Evolutionary conservation across 2,797 vertebrate genomes (phyloP), one percentile per base, ranked within the genome.

Genomic region (Sebastes diploproa): DNA sequence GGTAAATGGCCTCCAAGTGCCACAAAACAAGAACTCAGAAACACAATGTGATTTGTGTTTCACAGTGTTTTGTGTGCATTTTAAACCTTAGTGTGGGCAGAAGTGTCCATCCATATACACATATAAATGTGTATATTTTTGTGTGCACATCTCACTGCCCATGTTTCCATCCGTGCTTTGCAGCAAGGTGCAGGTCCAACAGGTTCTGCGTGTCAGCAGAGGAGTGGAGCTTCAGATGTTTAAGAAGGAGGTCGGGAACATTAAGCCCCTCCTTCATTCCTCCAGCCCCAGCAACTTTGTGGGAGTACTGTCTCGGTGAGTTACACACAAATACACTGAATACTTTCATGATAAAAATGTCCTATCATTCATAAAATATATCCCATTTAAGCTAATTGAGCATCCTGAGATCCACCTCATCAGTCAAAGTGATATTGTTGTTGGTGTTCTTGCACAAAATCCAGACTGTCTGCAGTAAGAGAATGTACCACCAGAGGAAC

Each of bases 261-360:
- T 97, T 64, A 91, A 36, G 50, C 30, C 92, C 46, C 93, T 98
- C 65, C 92, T 97, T 5, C 97, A 98, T 42, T 96, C 96, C 7
- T 96, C 96, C n/a, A 86, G 91, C 4, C 92, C 95, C 62, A 87
- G 66, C 71, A 98, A 96, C 84, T 96, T 97, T 80, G 95, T 97
- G 6, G 97, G 97, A 80, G 96, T 98, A 86, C 90, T 98, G 60
- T 98, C 97, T 76, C 95, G 97, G 97, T 98, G 86, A 95, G 92
- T 56, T 25, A 18, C 5, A 63, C 55, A 25, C n/a, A 54, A 3
- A 16, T 6, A 72, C 7, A 18, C 54, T 0, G 14, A 9, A 52
- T 55, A 25, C 27, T 68, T 22, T 32, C 6, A 52, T 52, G 18
- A 52, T 30, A 13, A 66, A 67, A 67, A n/a, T 29, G 1, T 12